Conservation (phyloP, 2,113 vertebrate genomes). For the Rhea americana region DNA sequence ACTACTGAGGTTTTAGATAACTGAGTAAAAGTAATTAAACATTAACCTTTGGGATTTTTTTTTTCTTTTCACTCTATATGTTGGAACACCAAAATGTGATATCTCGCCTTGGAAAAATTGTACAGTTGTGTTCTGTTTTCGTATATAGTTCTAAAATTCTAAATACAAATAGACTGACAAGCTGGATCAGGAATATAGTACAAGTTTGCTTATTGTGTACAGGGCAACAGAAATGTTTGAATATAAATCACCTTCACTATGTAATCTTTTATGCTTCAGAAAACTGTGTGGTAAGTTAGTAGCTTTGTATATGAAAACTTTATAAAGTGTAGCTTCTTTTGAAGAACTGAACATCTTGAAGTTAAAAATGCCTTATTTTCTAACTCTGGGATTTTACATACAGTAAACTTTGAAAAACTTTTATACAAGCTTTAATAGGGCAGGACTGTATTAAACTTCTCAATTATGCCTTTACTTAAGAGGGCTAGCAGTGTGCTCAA, state of each 20-base stretch:
- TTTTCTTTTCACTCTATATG: neutral
- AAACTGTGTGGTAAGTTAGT: slow-evolving; percentile 6
- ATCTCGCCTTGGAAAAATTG: neutral
- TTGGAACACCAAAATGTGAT: neutral
- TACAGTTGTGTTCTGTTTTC: neutral
- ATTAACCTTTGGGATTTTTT: neutral
- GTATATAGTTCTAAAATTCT: neutral
- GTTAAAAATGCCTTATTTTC: neutral
- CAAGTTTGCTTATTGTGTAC: neutral
- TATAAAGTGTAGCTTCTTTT: slow-evolving; percentile 1
- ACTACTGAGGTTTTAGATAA: neutral
- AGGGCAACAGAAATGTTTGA: neutral
- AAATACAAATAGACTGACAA: neutral
- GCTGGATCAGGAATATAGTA: neutral
- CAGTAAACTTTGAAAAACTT: neutral
- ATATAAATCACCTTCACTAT: neutral
- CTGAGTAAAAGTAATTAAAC: neutral
- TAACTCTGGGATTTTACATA: neutral
- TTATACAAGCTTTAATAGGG: neutral
- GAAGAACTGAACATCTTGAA: neutral
- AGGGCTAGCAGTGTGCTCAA: neutral
- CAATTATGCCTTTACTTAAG: neutral
- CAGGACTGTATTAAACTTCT: neutral
- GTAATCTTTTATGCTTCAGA: slow-evolving; percentile 19
- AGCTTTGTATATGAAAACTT: slow-evolving; percentile 5